A percentile compares a stretch with the other conserved stretches of the same genome.
Conservation (phyloP, 1,140 invertebrate genomes). For the Drosophila mayri region DNA sequence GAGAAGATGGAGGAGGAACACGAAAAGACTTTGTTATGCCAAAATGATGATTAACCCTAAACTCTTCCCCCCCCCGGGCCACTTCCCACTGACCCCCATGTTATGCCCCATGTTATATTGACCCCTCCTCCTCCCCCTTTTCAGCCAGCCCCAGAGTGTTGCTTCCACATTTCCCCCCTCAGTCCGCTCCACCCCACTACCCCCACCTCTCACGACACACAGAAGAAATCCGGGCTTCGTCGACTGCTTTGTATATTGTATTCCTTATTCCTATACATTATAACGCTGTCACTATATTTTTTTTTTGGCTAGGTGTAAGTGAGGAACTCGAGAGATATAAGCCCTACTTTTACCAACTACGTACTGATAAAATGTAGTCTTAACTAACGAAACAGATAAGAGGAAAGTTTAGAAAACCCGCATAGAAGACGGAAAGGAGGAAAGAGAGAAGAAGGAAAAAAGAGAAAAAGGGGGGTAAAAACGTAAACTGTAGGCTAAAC, state of each 20-base stretch:
- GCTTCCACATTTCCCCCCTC: background rate
- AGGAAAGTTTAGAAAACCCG: background rate
- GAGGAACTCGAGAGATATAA: slow-evolving; percentile 3
- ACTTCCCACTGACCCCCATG: slow-evolving; percentile 15
- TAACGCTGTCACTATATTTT: slow-evolving; percentile 10
- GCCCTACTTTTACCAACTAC: slow-evolving; percentile 16
- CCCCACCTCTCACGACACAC: background rate
- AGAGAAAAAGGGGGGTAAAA: background rate
- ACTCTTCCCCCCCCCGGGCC: background rate
- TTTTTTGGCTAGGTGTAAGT: slow-evolving; percentile 36
- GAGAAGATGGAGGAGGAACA: background rate
- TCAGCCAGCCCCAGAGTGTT: background rate
- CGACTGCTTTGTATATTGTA: slow-evolving; percentile 64
- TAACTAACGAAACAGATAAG: slow-evolving; percentile 7
- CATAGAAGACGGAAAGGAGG: background rate
- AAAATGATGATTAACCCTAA: slow-evolving; percentile 20
- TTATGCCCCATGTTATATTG: slow-evolving; percentile 21
- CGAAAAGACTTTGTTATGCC: slow-evolving; percentile 42
- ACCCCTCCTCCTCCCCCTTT: background rate
- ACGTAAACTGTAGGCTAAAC: slow-evolving; percentile 10
- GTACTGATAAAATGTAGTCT: slow-evolving; percentile 41
- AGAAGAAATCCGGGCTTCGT: slow-evolving; percentile 45
- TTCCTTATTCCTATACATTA: slow-evolving; percentile 36
- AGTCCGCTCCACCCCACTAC: background rate
- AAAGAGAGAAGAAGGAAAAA: background rate